Percentiles rank a stretch among this genome's conserved stretches.
These are phyloP conservation scores for Dasyurus viverrinus DNA, from an alignment of 2,113 vertebrate species.

Conservation along the genomic window DNA sequence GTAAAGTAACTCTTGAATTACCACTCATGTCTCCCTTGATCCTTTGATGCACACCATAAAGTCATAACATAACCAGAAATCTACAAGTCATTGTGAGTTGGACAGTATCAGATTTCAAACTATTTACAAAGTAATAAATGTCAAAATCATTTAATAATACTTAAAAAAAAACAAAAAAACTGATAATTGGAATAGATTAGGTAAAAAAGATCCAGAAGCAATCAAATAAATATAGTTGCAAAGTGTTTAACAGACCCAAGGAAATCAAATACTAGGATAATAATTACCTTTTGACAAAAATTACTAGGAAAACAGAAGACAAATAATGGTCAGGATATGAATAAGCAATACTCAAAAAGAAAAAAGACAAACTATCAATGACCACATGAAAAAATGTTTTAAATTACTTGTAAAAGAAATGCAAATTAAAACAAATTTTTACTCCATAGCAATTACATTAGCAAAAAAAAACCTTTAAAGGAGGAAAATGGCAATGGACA, in stretches of 20 bases:
- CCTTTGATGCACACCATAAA: background rate
- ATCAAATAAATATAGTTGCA: background rate
- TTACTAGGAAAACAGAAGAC: background rate
- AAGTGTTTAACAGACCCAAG: background rate
- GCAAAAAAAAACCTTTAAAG: background rate
- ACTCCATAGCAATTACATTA: background rate
- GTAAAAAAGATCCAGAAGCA: background rate
- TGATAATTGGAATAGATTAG: background rate
- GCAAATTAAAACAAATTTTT: background rate
- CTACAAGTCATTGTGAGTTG: background rate
- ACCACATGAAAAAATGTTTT: background rate
- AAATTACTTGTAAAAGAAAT: background rate
- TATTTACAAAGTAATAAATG: background rate
- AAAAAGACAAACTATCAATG: background rate
- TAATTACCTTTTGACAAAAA: background rate
- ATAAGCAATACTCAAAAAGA: background rate
- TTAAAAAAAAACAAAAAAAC: background rate
- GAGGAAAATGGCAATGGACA: background rate
- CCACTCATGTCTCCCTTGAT: background rate
- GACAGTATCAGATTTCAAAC: background rate
- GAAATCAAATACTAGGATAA: background rate
- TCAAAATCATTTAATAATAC: background rate
- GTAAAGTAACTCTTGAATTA: background rate
- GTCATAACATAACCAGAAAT: background rate
- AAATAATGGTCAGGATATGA: background rate